phyloP scores from a whole-genome alignment of 2,888 invertebrate genomes.

The Caenorhabditis wallacei region DNA sequence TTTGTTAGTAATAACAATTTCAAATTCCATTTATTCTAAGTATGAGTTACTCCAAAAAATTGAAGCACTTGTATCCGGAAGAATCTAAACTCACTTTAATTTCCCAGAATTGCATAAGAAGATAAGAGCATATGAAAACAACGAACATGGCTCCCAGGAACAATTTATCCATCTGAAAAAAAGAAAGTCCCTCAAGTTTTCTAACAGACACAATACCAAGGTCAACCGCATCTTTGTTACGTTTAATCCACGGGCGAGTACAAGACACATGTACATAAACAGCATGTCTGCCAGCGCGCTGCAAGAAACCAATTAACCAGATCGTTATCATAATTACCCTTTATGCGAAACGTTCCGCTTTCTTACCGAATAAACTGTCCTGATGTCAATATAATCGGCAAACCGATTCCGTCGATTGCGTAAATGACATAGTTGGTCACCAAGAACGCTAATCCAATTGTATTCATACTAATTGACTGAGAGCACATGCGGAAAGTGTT shows the following conservation, averaged over 20 bases:
- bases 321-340: conserved; percentile 33
- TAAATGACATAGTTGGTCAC: conserved; percentile 88
- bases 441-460: conserved; percentile 52
- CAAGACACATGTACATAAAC: conserved; percentile 63
- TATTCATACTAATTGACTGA: conserved; percentile 59
- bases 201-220: conserved; percentile 22
- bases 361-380: conserved; percentile 84
- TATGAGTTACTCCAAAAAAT: too few relatives aligned
- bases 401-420: conserved; percentile 88
- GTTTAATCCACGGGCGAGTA: conserved; percentile 67
- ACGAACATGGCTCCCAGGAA: conserved; percentile 50
- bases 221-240: conserved; percentile 68
- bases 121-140: conserved; percentile 55
- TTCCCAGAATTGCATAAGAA: conserved; percentile 75
- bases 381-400: conserved; percentile 84
- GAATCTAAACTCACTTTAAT: conserved; percentile 66
- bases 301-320: conserved; percentile 49
- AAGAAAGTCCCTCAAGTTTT: neutral
- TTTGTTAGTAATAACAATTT: too few relatives aligned
- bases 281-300: conserved; percentile 66
- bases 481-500: conserved; percentile 65
- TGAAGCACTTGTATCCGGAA: too few relatives aligned
- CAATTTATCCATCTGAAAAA: conserved; percentile 49
- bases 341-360: conserved; percentile 7
- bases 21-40: too few relatives aligned